Evolutionary conservation across 2,113 vertebrate species (phyloP).

Genomic region (Sebastes schlegelii): DNA sequence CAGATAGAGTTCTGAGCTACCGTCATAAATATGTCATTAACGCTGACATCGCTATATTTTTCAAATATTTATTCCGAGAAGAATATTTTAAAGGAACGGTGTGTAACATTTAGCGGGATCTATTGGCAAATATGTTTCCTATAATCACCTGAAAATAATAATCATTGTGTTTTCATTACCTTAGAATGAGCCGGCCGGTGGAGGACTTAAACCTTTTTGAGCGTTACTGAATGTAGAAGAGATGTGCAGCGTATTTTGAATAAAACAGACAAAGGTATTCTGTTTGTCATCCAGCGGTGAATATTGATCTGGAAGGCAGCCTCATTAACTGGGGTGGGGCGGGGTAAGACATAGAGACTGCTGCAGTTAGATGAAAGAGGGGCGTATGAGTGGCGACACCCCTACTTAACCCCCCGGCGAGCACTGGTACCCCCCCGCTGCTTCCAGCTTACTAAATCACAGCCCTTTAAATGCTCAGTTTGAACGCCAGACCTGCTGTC

Average conservation of each 20-base stretch:
- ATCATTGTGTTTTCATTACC: no score
- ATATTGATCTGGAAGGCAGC: conserved; percentile 26
- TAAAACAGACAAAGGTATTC: not conserved
- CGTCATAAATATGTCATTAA: not conserved
- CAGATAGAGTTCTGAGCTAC: not conserved
- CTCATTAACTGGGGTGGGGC: not conserved
- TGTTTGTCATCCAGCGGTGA: not conserved
- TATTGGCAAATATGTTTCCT: no score
- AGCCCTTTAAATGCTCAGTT: conserved; percentile 33
- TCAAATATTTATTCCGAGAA: not conserved
- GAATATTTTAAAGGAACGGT: no score
- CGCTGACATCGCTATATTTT: not conserved
- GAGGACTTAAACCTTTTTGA: not conserved
- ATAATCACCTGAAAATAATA: no score
- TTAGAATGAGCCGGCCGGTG: not conserved
- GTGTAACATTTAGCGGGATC: no score
- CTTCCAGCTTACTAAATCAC: conserved; percentile 34
- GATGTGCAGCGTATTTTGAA: not conserved
- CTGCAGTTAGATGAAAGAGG: conserved; percentile 77
- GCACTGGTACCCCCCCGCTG: conserved; percentile 26
- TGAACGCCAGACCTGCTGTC: conserved; percentile 35
- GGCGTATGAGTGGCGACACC: conserved; percentile 27
- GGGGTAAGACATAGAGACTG: conserved; percentile 32
- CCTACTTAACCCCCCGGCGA: conserved; percentile 44
- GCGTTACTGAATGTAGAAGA: not conserved